Percentiles rank a stretch among this genome's conserved stretches.
Evolutionary conservation across 35 echinoderm and acorn worm genomes (phyloP).

Genomic region (Diadema setosum): DNA sequence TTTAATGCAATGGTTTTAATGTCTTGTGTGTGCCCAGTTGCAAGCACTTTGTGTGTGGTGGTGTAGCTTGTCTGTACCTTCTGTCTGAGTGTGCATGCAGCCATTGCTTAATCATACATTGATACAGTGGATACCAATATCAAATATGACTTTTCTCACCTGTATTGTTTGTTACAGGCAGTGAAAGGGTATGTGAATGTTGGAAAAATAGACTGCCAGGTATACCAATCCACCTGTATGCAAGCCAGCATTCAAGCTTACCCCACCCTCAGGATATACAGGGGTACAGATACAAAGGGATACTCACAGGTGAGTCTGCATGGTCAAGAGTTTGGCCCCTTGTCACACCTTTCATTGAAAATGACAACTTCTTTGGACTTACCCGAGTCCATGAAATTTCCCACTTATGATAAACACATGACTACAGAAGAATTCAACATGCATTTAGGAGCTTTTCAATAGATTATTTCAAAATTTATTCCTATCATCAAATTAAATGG

Average conservation of each 20-base stretch:
- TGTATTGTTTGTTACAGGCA: constrained; percentile 8
- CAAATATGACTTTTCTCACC: neutral
- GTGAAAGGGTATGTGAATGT: constrained; percentile 74
- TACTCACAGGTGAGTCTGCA: constrained; percentile 63
- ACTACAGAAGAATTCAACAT: no score
- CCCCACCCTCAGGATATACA: constrained; percentile 85
- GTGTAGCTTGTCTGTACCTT: neutral
- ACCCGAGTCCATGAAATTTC: no score
- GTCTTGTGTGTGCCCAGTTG: neutral
- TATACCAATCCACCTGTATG: constrained; percentile 63
- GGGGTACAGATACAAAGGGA: constrained; percentile 69
- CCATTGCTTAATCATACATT: neutral
- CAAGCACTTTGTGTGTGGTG: neutral
- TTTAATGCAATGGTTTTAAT: neutral
- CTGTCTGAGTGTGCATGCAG: neutral
- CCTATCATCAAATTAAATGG: no score
- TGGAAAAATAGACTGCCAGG: constrained; percentile 86
- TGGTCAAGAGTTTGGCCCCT: neutral
- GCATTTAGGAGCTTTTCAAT: no score
- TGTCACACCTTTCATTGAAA: neutral
- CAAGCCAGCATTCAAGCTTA: constrained; percentile 78
- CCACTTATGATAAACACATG: no score
- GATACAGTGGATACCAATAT: neutral
- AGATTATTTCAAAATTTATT: no score
- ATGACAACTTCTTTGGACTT: no score